A percentile compares a stretch with the other conserved stretches of the same genome.
phyloP scores from a whole-genome alignment of 2,888 invertebrate species.

The Mesorhabditis belari region DNA sequence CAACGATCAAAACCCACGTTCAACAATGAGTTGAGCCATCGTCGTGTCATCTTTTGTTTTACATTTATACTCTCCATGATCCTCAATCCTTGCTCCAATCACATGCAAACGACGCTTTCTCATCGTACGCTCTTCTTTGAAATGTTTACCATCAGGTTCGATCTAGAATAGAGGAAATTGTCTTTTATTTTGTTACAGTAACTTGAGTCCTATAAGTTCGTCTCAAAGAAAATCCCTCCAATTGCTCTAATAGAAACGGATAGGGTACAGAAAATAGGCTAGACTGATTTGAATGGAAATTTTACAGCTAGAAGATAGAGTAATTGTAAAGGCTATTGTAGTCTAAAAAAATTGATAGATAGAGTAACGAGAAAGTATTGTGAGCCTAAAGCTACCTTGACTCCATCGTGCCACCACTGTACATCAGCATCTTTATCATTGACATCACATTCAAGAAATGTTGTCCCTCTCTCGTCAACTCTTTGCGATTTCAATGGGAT shows the following conservation, averaged over 20 bases:
- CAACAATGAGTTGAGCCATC: constrained; percentile 84
- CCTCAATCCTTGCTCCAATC: constrained; percentile 86
- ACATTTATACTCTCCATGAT: constrained; percentile 88
- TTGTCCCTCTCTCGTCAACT: constrained; percentile 83
- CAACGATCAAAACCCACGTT: constrained; percentile 76
- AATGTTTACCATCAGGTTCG: constrained; percentile 82
- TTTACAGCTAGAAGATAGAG: no score
- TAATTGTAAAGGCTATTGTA: no score
- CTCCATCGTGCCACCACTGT: constrained; percentile 54
- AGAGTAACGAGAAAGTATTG: no score
- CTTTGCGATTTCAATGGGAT: constrained; percentile 89
- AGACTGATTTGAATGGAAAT: no score
- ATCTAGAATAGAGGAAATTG: constrained; percentile 88
- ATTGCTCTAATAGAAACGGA: no score
- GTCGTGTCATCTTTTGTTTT: constrained; percentile 89
- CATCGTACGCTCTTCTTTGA: constrained; percentile 19
- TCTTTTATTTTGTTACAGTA: not conserved
- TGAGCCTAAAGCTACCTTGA: no score
- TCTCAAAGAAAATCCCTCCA: no score
- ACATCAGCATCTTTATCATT: constrained; percentile 85
- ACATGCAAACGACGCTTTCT: constrained; percentile 74
- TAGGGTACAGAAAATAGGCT: no score
- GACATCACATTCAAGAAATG: constrained; percentile 85
- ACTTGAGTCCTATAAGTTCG: no score
- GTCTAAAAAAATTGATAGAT: no score